phyloP scores from a whole-genome alignment of 1,140 invertebrate species.

The Prorops nasuta region DNA sequence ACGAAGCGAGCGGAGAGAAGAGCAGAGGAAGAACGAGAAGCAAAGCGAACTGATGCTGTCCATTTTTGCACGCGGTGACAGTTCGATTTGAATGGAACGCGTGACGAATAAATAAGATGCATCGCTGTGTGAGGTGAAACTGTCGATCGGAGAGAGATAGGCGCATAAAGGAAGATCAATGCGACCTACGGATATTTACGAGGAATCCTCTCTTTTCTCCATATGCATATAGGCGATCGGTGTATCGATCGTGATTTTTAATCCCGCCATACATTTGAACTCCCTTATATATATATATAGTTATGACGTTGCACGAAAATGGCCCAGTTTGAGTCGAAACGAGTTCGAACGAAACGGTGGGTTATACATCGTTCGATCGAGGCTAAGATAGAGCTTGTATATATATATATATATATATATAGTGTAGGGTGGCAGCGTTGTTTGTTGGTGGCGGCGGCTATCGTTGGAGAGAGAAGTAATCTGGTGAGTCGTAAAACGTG shows the following conservation, averaged over 20 bases:
- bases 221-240: slow-evolving; percentile 12
- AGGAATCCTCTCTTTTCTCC: slow-evolving; percentile 26
- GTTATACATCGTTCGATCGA: too few species aligned
- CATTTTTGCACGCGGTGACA: too few species aligned
- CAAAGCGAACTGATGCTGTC: too few species aligned
- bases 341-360: too few species aligned
- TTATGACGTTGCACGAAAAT: too few species aligned
- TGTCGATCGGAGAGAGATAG: slow-evolving; percentile 10
- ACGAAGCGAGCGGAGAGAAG: background rate
- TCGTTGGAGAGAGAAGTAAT: slow-evolving; percentile 47
- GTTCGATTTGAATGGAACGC: too few species aligned
- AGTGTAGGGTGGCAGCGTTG: too few species aligned
- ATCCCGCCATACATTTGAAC: too few species aligned
- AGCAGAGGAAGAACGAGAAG: slow-evolving; percentile 1
- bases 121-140: slow-evolving; percentile 17
- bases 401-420: background rate
- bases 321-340: too few species aligned
- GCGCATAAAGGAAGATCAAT: slow-evolving; percentile 34
- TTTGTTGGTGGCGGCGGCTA: slow-evolving; percentile 37
- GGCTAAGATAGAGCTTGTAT: too few species aligned
- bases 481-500: slow-evolving; percentile 53
- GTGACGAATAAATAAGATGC: slow-evolving; percentile 28
- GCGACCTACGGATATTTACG: slow-evolving; percentile 19
- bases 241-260: slow-evolving; percentile 46
- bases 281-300: too few species aligned